Evolutionary conservation across 1,140 invertebrate species (phyloP).

Genomic region (Drosophila ohnishii): DNA sequence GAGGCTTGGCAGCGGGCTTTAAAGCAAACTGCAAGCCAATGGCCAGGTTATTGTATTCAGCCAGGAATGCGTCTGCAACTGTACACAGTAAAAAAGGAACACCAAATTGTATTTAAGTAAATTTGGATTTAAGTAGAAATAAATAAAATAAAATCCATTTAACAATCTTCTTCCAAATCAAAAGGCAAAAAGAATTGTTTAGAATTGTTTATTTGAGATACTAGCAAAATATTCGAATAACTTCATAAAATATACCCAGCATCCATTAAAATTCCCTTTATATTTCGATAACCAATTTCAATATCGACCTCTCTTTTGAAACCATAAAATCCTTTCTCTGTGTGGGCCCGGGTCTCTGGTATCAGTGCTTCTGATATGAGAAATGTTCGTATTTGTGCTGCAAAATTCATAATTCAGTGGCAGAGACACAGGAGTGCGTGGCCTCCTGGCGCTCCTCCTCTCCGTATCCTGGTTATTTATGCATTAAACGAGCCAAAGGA

Average conservation of each 20-base stretch:
- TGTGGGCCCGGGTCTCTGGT: constrained; percentile 5
- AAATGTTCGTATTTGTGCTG: constrained; percentile 56
- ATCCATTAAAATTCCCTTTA: background rate
- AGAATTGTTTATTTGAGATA: background rate
- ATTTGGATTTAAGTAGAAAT: background rate
- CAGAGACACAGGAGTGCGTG: constrained; percentile 41
- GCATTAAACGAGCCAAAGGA: constrained; percentile 54
- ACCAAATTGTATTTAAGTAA: background rate
- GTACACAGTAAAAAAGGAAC: background rate
- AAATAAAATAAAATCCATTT: background rate
- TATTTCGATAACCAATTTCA: background rate
- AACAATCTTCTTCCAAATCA: background rate
- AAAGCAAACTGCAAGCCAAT: constrained; percentile 31
- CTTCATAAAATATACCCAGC: background rate
- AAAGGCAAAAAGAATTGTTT: background rate
- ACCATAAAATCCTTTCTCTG: background rate
- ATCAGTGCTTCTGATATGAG: constrained; percentile 41
- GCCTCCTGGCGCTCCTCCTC: constrained; percentile 1
- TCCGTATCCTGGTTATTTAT: constrained; percentile 56
- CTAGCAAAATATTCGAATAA: background rate
- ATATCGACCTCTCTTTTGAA: background rate
- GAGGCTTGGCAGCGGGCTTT: constrained; percentile 64
- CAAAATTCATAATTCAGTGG: constrained; percentile 66
- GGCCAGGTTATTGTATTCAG: constrained; percentile 29
- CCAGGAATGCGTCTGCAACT: background rate